Evolutionary conservation across 2,797 vertebrate genomes (phyloP).

Genomic region (Hemitrygon akajei): DNA sequence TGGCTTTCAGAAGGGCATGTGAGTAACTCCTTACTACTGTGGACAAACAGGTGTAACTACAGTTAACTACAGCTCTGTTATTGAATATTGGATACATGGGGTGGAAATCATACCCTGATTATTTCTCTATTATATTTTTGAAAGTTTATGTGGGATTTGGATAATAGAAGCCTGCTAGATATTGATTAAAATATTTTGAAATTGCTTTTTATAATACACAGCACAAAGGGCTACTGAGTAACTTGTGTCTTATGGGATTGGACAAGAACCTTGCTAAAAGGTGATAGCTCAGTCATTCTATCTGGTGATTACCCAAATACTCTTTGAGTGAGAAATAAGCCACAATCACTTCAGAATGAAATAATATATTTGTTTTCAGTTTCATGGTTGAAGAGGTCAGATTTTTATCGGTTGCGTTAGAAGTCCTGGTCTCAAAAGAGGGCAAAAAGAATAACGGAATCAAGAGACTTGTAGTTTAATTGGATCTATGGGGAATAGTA

Average conservation of each 20-base stretch:
- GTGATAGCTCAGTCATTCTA: not conserved
- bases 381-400: not conserved
- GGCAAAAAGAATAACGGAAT: conserved; percentile 1
- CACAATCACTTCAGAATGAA: not conserved
- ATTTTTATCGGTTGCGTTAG: conserved; percentile 8
- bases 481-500: conserved; percentile 18
- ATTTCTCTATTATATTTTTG: not conserved
- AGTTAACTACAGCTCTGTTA: too few relatives aligned
- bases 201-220: not conserved
- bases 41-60: too few relatives aligned
- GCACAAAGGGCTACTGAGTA: not conserved
- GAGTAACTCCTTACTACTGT: too few relatives aligned
- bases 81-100: too few relatives aligned
- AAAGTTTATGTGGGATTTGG: not conserved
- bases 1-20: too few relatives aligned
- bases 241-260: not conserved
- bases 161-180: not conserved
- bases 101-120: too few relatives aligned
- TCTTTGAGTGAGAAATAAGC: not conserved
- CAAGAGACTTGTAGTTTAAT: conserved; percentile 23
- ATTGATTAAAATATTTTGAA: not conserved
- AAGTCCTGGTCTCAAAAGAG: not conserved
- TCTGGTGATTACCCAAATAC: not conserved
- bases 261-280: not conserved
- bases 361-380: not conserved